Evolutionary conservation across 2,888 invertebrate species (phyloP).

Genomic region (Drosophila picticornis): DNA sequence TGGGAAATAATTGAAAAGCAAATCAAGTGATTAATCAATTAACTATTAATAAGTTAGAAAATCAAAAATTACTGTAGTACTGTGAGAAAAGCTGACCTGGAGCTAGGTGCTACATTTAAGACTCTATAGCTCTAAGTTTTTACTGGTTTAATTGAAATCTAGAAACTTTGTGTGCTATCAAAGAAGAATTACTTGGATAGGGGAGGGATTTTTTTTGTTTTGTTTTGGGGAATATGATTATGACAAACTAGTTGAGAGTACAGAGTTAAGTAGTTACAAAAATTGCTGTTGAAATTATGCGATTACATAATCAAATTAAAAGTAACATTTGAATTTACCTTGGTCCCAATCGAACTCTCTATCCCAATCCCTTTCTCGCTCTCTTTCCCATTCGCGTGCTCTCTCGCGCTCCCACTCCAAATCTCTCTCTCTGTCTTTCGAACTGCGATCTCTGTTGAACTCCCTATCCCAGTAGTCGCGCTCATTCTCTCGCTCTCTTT

Average conservation of each 20-base stretch:
- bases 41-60: background rate
- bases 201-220: background rate
- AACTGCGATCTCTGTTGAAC: slow-evolving; percentile 77
- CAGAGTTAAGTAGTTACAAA: slow-evolving; percentile 14
- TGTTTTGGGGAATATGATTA: slow-evolving; percentile 6
- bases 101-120: slow-evolving; percentile 29
- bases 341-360: slow-evolving; percentile 85
- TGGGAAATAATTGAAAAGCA: background rate
- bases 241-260: slow-evolving; percentile 29
- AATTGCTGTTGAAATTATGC: slow-evolving; percentile 45
- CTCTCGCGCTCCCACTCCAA: slow-evolving; percentile 84
- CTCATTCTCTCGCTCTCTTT: slow-evolving; percentile 76
- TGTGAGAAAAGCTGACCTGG: slow-evolving; percentile 29
- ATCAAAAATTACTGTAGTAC: slow-evolving; percentile 11
- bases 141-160: slow-evolving; percentile 20
- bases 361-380: slow-evolving; percentile 85
- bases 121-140: slow-evolving; percentile 26
- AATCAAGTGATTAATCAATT: slow-evolving; percentile 1
- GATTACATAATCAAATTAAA: slow-evolving; percentile 50
- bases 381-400: slow-evolving; percentile 84
- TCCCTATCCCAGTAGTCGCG: slow-evolving; percentile 83
- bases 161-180: slow-evolving; percentile 19
- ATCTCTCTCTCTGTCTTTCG: slow-evolving; percentile 81
- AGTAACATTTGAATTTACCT: slow-evolving; percentile 79
- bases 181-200: slow-evolving; percentile 29